Conservation (phyloP, 2,797 vertebrate species). For the Eremophila alpestris region DNA sequence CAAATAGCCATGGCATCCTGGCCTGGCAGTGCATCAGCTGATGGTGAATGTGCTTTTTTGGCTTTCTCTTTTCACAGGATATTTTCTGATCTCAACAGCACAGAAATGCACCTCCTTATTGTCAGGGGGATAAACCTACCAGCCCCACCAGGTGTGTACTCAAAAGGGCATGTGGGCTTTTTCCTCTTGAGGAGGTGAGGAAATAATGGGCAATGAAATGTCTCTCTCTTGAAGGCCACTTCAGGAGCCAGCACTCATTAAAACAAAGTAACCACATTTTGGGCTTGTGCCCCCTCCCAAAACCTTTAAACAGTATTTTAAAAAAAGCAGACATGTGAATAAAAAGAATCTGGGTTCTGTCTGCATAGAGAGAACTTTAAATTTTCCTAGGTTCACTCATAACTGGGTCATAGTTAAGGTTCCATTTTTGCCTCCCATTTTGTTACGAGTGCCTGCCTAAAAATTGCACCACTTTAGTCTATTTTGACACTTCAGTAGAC, state of each 20-base stretch:
- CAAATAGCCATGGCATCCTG: neutral
- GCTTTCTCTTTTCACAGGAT: constrained; percentile 79
- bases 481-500: neutral
- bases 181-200: neutral
- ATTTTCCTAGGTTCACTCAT: neutral
- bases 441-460: neutral
- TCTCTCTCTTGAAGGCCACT: neutral
- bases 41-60: neutral
- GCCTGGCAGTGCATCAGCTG: neutral
- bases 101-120: constrained; percentile 93
- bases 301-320: neutral
- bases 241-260: neutral
- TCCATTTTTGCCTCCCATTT: neutral
- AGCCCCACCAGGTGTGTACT: constrained; percentile 86
- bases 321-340: neutral
- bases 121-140: constrained; percentile 94
- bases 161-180: neutral
- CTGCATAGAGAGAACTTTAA: neutral
- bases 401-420: neutral
- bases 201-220: neutral
- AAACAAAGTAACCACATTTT: neutral
- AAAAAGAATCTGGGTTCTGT: neutral
- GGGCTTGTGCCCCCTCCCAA: neutral
- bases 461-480: neutral
- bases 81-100: constrained; percentile 96